phyloP scores from a whole-genome alignment of 2,113 vertebrate genomes.

The Onychorhynchus coronatus region DNA sequence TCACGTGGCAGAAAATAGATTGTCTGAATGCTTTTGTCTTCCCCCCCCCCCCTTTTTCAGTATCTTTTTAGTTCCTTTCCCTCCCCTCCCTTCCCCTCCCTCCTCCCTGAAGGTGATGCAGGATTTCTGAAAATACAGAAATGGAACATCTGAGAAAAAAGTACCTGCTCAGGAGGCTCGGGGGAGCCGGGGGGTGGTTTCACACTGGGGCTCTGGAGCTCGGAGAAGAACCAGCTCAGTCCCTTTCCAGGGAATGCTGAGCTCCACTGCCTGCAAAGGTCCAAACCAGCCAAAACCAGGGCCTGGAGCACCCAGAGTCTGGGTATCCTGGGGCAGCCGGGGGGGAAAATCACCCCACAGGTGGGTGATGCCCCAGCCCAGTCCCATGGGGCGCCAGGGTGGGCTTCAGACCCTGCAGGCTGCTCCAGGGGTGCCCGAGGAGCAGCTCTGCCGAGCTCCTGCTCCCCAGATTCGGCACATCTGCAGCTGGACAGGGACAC shows the following conservation, averaged over 20 bases:
- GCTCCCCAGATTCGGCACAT: too few relatives aligned
- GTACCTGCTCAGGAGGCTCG: background rate
- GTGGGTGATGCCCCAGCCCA: too few relatives aligned
- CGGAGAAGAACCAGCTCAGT: too few relatives aligned
- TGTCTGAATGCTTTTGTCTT: conserved; percentile 73
- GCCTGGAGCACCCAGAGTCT: background rate
- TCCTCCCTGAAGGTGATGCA: background rate
- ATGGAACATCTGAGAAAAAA: background rate
- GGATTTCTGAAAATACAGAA: background rate
- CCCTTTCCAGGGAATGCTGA: too few relatives aligned
- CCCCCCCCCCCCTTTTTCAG: background rate
- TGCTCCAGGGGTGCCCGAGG: too few relatives aligned
- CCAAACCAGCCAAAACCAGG: background rate
- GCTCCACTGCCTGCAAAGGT: background rate
- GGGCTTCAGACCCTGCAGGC: too few relatives aligned
- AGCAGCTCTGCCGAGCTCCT: too few relatives aligned
- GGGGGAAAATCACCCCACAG: too few relatives aligned
- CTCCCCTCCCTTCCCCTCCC: background rate
- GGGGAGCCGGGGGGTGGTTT: too few relatives aligned
- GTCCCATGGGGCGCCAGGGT: too few relatives aligned
- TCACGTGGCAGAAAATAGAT: conserved; percentile 85
- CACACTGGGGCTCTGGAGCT: background rate
- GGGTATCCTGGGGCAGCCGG: too few relatives aligned
- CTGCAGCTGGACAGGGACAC: too few relatives aligned
- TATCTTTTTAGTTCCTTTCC: conserved; percentile 36